Base-by-base conservation (phyloP, 2,113 vertebrate genomes). In the Xiphias gladius region DNA sequence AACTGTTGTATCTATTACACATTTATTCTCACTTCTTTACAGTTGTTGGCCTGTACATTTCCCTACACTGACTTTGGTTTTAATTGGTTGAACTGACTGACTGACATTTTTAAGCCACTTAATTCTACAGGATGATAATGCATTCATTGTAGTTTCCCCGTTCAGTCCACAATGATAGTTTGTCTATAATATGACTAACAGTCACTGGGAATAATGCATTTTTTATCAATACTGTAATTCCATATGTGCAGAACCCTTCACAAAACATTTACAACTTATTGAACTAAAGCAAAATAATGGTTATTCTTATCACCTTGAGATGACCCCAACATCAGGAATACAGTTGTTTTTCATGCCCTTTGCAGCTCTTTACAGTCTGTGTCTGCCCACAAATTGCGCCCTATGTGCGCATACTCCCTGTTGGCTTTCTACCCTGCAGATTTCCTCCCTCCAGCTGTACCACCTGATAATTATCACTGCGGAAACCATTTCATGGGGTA, bases 401-500 rank as follows among this genome's bases (percentile, higher is more conserved):
- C 75, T n/a, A 46, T 67, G 67, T 73, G 50, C 66, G 79, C 81
- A 28, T 78, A n/a, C 59, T 22, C 50, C 62, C 52, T 68, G 64
- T 76, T 66, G 66, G 59, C 68, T 80, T 75, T 70, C 48, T 64
- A 69, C 81, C 79, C 76, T 54, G 66, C 65, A 57, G 67, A 74
- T 79, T 66, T 41, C 43, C 79, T 55, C 59, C 73, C 80, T 66
- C 73, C 65, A 71, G 74, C 71, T 30, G 2, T 50, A 64, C 62
- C 65, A 54, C 19, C 80, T 37, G 63, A 78, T 85, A 87, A 88
- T 86, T 90, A 86, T 76, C 82, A 86, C 61, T 68, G 64, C 80
- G 17, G 68, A 82, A 78, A 71, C 20, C 46, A 67, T 89, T 86
- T 82, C 67, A 88, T 11, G 35, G 57, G 28, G 55, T 79, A 69